Conservation (phyloP, 2,797 vertebrate genomes). For the Phoxinus dragarum region DNA sequence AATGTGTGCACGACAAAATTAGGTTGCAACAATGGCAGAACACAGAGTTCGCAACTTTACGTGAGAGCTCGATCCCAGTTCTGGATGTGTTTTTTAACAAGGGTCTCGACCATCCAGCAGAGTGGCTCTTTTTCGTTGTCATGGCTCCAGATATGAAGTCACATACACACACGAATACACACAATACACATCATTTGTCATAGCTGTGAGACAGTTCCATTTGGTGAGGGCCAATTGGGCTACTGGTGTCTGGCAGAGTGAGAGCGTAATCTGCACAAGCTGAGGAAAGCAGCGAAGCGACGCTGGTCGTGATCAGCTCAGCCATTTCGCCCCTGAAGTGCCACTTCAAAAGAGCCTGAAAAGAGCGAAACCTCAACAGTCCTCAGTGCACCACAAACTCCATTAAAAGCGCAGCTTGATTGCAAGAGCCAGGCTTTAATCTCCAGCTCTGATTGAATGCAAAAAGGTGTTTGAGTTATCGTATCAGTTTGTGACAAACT, state of each 20-base stretch:
- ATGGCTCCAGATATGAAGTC: slow-evolving; percentile 15
- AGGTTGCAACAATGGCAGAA: not conserved
- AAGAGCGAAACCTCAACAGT: slow-evolving; percentile 32
- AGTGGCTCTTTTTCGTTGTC: slow-evolving; percentile 20
- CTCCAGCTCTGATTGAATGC: slow-evolving; percentile 6
- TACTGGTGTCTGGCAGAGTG: slow-evolving; percentile 16
- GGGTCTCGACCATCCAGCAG: slow-evolving; percentile 7
- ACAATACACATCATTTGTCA: slow-evolving; percentile 32
- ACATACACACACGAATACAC: slow-evolving; percentile 2
- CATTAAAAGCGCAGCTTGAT: slow-evolving; percentile 31
- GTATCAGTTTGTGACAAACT: not conserved
- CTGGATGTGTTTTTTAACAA: slow-evolving; percentile 9
- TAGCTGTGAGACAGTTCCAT: slow-evolving; percentile 41
- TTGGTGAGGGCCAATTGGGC: slow-evolving; percentile 33
- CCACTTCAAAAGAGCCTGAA: slow-evolving; percentile 46
- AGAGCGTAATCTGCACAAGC: slow-evolving; percentile 49
- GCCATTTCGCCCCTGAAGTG: slow-evolving; percentile 34
- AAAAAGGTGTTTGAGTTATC: slow-evolving; percentile 34
- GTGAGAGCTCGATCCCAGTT: not conserved
- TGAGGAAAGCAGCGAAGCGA: slow-evolving; percentile 43
- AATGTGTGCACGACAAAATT: slow-evolving; percentile 5
- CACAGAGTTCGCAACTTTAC: not conserved
- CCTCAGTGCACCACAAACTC: slow-evolving; percentile 12
- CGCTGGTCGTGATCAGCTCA: slow-evolving; percentile 39
- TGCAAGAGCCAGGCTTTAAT: slow-evolving; percentile 36